Conservation (phyloP, 2,888 invertebrate genomes). For the Onthophagus sagittarius region DNA sequence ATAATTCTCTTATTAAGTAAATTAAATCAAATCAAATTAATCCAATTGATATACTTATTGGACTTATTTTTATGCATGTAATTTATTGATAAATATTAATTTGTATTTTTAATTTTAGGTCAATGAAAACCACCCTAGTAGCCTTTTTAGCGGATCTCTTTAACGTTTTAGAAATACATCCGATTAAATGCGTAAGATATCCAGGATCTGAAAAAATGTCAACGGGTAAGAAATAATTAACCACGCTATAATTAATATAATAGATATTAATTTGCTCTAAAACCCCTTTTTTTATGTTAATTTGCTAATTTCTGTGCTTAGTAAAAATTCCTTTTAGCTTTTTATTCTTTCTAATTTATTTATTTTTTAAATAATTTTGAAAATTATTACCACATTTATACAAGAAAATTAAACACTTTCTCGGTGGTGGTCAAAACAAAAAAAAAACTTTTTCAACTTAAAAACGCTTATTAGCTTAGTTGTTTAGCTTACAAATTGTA, state of each 20-base stretch:
- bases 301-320: conserved; percentile 26
- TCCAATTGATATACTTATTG: no score
- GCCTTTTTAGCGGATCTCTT: conserved; percentile 92
- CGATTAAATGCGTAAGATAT: conserved; percentile 81
- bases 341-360: background rate
- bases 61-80: background rate
- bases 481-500: no score
- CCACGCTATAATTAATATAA: background rate
- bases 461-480: no score
- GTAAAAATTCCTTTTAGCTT: conserved; percentile 11
- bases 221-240: conserved; percentile 40
- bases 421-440: background rate
- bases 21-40: no score
- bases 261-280: background rate
- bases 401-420: conserved; percentile 4
- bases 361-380: background rate
- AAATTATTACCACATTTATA: background rate
- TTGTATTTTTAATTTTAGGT: conserved; percentile 55
- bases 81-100: background rate
- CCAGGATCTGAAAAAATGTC: conserved; percentile 64
- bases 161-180: conserved; percentile 89
- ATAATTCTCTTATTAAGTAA: no score
- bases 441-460: no score
- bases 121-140: conserved; percentile 87
- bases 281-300: conserved; percentile 20